Percentiles rank a stretch among this genome's conserved stretches.
phyloP scores from a whole-genome alignment of 2,113 vertebrate species.

The Poeciliopsis turrubarensis region DNA sequence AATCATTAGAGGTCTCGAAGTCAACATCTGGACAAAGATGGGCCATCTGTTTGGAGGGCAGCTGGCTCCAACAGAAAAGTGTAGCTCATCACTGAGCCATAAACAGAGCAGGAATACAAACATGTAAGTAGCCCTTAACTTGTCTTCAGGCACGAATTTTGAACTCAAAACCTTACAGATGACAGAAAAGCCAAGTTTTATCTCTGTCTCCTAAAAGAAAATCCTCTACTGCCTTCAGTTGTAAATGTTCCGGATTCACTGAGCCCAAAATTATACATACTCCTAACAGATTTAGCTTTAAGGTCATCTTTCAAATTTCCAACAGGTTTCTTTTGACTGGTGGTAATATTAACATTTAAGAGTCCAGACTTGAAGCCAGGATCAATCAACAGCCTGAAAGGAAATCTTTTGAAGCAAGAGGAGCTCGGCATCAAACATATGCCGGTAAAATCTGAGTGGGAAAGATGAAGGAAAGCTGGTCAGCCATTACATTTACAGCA shows the following conservation, averaged over 20 bases:
- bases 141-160: neutral
- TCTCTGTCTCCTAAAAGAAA: too few relatives aligned
- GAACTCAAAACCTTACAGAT: neutral
- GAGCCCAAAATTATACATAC: too few relatives aligned
- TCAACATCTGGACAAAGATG: constrained; percentile 4
- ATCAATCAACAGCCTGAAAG: too few relatives aligned
- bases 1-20: constrained; percentile 9
- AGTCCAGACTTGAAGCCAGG: too few relatives aligned
- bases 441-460: too few relatives aligned
- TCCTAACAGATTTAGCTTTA: too few relatives aligned
- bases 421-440: too few relatives aligned
- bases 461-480: too few relatives aligned
- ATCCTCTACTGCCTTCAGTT: neutral
- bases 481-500: too few relatives aligned
- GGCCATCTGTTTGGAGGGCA: constrained; percentile 3
- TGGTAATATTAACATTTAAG: too few relatives aligned
- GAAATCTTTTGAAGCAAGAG: too few relatives aligned
- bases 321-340: neutral
- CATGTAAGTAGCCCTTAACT: neutral
- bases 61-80: constrained; percentile 1
- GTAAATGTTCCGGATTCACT: neutral
- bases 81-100: neutral
- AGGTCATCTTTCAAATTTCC: neutral
- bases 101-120: neutral
- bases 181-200: neutral